Percentiles rank a stretch among this genome's conserved stretches.
Evolutionary conservation across 2,888 invertebrate species (phyloP).

Genomic region (Thecophora atra): DNA sequence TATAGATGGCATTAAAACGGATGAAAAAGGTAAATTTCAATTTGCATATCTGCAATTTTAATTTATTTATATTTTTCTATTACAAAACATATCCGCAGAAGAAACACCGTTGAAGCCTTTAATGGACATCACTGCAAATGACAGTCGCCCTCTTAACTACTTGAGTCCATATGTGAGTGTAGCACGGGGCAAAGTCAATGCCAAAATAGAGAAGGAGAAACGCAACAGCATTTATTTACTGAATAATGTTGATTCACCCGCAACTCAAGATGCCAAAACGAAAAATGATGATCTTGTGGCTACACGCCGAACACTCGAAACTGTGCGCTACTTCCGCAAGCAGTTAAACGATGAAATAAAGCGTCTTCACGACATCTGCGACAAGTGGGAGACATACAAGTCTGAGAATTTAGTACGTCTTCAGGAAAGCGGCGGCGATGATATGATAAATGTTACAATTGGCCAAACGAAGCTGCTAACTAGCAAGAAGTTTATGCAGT

Average conservation of each 20-base stretch:
- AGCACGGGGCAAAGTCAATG: constrained; percentile 69
- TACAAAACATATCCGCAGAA: background rate
- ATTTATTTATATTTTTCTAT: background rate
- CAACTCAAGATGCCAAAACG: constrained; percentile 33
- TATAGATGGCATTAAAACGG: background rate
- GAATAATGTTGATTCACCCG: background rate
- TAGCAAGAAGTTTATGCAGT: constrained; percentile 78
- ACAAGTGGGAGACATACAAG: constrained; percentile 66
- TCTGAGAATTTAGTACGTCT: constrained; percentile 54
- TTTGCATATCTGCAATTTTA: no score
- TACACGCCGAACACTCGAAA: constrained; percentile 50
- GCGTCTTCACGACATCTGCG: constrained; percentile 66
- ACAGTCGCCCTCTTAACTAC: constrained; percentile 51
- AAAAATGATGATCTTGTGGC: constrained; percentile 33
- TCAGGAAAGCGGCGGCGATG: constrained; percentile 61
- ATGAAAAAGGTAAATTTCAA: no score
- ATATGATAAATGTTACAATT: constrained; percentile 74
- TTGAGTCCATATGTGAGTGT: constrained; percentile 68
- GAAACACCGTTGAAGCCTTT: background rate
- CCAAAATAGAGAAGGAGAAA: constrained; percentile 65
- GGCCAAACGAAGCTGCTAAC: constrained; percentile 80
- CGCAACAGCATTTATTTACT: constrained; percentile 58
- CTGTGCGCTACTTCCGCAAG: constrained; percentile 58
- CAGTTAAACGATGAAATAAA: constrained; percentile 66
- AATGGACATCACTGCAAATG: background rate